phyloP scores from a whole-genome alignment of 1,140 invertebrate genomes.

The Drosophila aff. region DNA sequence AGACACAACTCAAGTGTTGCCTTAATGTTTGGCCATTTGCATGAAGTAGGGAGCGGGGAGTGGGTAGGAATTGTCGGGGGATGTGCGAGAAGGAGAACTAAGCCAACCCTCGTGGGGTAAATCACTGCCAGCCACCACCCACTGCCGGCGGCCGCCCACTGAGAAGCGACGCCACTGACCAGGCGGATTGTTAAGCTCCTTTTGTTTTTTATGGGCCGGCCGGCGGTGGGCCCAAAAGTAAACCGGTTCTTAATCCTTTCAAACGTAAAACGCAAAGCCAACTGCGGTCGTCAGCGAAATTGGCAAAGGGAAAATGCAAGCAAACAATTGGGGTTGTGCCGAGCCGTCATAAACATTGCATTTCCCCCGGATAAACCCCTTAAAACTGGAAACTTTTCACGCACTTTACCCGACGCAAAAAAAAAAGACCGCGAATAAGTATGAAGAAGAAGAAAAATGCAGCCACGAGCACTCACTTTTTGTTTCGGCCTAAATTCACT shows the following conservation, averaged over 20 bases:
- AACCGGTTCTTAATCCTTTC: constrained; percentile 63
- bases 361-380: constrained; percentile 3
- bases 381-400: constrained; percentile 15
- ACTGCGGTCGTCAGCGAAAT: constrained; percentile 44
- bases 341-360: constrained; percentile 21
- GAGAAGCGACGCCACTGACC: constrained; percentile 40
- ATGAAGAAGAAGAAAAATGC: neutral
- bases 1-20: constrained; percentile 58
- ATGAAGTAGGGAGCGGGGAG: constrained; percentile 42
- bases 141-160: constrained; percentile 9
- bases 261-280: constrained; percentile 53
- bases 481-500: neutral
- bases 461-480: neutral
- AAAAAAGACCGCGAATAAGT: neutral
- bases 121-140: constrained; percentile 45
- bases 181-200: constrained; percentile 37
- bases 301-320: constrained; percentile 3
- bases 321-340: constrained; percentile 38
- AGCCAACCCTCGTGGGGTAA: constrained; percentile 42
- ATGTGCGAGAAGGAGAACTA: constrained; percentile 2
- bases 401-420: neutral
- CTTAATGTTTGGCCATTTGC: constrained; percentile 65
- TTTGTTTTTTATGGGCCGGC: constrained; percentile 33
- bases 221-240: constrained; percentile 6
- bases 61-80: constrained; percentile 1